phyloP scores from a whole-genome alignment of 2,113 vertebrate genomes.

The Emberiza fucata region DNA sequence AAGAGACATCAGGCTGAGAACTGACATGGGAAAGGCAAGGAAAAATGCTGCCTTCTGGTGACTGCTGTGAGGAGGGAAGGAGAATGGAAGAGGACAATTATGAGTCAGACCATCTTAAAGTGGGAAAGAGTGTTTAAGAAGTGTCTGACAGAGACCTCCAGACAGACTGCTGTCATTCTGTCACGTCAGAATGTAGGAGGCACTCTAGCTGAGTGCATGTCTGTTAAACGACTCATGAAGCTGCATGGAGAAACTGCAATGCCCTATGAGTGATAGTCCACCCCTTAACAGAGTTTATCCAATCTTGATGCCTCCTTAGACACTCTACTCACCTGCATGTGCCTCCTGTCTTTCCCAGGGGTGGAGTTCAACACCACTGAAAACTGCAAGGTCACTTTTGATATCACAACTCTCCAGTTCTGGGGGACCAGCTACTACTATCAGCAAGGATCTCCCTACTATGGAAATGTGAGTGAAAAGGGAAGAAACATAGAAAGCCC shows the following conservation, averaged over 20 bases:
- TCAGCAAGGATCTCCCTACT: slow-evolving; percentile 57
- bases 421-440: slow-evolving; percentile 30
- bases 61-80: not conserved
- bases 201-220: not conserved
- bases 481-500: not conserved
- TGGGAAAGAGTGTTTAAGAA: not conserved
- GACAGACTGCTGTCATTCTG: not conserved
- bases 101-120: not conserved
- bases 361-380: slow-evolving; percentile 32
- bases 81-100: not conserved
- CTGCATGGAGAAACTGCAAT: not conserved
- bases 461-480: slow-evolving; percentile 45
- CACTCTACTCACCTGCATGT: not conserved
- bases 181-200: not conserved
- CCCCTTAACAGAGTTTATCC: not conserved
- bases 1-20: not conserved
- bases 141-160: not conserved
- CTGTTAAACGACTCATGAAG: not conserved
- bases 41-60: not conserved
- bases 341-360: not conserved
- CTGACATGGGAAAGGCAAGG: not conserved
- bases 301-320: not conserved
- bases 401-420: slow-evolving; percentile 13
- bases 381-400: slow-evolving; percentile 40
- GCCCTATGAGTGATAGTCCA: not conserved